A percentile compares a stretch with the other conserved stretches of the same genome.
phyloP scores from a whole-genome alignment of 2,113 vertebrate genomes.

The Otocyon megalotis region DNA sequence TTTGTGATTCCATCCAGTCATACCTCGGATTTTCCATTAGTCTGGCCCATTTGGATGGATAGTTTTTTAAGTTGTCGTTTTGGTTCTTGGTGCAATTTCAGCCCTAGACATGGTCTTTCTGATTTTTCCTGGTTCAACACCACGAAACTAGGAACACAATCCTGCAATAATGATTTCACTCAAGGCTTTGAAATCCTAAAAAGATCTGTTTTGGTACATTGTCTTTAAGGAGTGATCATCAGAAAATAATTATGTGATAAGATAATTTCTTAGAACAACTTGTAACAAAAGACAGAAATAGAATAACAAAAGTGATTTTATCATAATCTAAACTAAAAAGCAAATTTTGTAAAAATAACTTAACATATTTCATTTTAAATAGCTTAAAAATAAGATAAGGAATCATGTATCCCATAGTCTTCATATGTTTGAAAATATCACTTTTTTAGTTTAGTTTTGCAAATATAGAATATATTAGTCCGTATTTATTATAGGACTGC shows the following conservation, averaged over 20 bases:
- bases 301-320: background rate
- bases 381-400: background rate
- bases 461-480: background rate
- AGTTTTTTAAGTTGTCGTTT: background rate
- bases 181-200: background rate
- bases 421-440: background rate
- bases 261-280: background rate
- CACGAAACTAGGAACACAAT: background rate
- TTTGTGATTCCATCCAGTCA: background rate
- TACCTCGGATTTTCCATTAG: background rate
- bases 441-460: background rate
- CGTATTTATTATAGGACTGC: background rate
- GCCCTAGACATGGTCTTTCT: background rate
- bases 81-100: background rate
- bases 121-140: background rate
- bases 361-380: background rate
- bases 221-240: background rate
- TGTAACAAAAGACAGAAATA: background rate
- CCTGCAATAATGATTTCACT: background rate
- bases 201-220: background rate
- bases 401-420: background rate
- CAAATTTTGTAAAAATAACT: background rate
- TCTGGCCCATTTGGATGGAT: background rate
- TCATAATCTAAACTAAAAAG: background rate
- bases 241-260: background rate